Evolutionary conservation across 2,113 vertebrate species (phyloP), one percentile per base, ranked within the genome.

Genomic region (Suncus etruscus): DNA sequence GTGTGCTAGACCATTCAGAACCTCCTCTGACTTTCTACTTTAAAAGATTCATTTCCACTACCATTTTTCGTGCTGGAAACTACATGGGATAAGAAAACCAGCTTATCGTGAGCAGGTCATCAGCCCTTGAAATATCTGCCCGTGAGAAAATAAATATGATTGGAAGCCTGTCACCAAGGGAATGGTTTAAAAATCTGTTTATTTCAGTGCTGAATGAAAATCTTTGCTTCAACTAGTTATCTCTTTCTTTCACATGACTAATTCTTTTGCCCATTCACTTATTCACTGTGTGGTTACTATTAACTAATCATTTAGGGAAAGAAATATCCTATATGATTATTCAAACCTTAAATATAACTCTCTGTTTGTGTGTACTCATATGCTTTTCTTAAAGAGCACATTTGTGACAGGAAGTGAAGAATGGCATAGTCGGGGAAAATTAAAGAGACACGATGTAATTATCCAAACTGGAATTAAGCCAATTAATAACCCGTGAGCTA

Each of bases 91-190:
- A 94, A 94, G 90, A 82, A 94, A 94, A 94, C 94, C 88, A 86
- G 93, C 61, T 1, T 92, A 96, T 94, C 85, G 79, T 86, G 95
- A 96, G 65, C 90, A 92, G 88, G 96, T 94, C 86, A 94, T 95
- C 91, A 92, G 80, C 92, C 96, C 95, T 95, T 96, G 90, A 96
- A 97, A 95, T 97, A 90, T 58, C 70, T 97, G 86, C 91, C 95
- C 95, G 94, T 95, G 73, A 97, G 92, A 76, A 90, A 95, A 97
- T 97, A 95, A 92, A 82, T 63, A n/a, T 66, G 90, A 96, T 95
- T 97, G 92, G 95, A 97, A 97, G 97, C 93, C 91, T 97, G 94
- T 96, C 96, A 96, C 97, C 97, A 96, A 97, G 94, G 91, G 97
- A 97, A 96, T 97, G 95, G 77, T 76, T 94, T 95, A 65, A 94